Conservation (phyloP, 2,797 vertebrate species). For the Lycodopsis pacificus region DNA sequence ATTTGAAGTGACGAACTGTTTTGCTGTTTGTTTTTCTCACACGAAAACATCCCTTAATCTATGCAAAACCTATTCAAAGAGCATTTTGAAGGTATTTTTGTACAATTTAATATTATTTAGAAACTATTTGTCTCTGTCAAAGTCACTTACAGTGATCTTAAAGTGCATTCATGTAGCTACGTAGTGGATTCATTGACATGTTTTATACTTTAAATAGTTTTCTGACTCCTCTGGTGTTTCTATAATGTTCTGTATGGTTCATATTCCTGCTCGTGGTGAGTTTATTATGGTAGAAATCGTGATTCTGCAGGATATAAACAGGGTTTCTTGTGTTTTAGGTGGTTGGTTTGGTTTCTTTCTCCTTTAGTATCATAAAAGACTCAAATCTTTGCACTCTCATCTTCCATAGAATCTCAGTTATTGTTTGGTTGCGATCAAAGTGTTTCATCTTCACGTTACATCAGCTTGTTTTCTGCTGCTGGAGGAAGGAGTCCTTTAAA, state of each 20-base stretch:
- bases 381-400: not conserved
- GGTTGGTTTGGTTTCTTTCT: not conserved
- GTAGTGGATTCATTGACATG: not conserved
- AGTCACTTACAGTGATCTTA: not conserved
- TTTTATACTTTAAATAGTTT: not conserved
- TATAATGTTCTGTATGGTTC: not conserved
- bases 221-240: too few relatives aligned
- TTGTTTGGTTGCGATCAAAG: not conserved
- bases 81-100: not conserved
- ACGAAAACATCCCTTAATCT: not conserved
- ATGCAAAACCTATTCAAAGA: not conserved
- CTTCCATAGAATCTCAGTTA: not conserved
- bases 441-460: not conserved
- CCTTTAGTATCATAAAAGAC: not conserved
- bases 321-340: not conserved
- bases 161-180: not conserved
- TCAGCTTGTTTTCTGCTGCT: not conserved
- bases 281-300: not conserved
- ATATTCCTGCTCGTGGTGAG: not conserved
- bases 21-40: not conserved
- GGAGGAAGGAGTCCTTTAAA: conserved; percentile 32
- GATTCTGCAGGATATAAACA: not conserved
- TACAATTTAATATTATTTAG: not conserved
- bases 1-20: not conserved
- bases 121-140: not conserved